Conservation (phyloP, 2,113 vertebrate species). For the Petaurus breviceps region DNA sequence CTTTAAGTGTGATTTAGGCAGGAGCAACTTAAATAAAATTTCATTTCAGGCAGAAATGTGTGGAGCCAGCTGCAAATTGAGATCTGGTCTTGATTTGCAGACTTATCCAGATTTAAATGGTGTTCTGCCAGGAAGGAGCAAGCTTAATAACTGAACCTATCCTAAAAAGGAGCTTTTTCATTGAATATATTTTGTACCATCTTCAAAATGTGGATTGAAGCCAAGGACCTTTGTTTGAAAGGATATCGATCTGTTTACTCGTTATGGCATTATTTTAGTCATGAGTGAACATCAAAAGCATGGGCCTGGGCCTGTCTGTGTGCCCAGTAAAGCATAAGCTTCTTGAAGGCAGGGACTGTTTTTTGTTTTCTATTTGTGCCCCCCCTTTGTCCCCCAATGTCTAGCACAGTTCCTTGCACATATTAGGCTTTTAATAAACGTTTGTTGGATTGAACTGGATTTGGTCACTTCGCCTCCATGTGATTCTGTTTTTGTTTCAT, state of each 20-base stretch:
- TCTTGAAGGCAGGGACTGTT: neutral
- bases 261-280: constrained; percentile 46
- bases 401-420: neutral
- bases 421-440: neutral
- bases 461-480: neutral
- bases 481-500: neutral
- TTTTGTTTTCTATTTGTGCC: neutral
- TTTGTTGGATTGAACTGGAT: neutral
- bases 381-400: neutral
- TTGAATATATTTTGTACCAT: constrained; percentile 60
- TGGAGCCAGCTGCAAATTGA: constrained; percentile 71
- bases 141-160: constrained; percentile 55
- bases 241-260: constrained; percentile 72
- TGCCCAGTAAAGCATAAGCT: neutral
- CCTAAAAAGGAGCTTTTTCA: constrained; percentile 66
- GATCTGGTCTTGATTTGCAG: constrained; percentile 73
- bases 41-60: constrained; percentile 74
- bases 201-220: constrained; percentile 52
- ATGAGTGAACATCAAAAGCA: neutral
- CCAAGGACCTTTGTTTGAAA: constrained; percentile 69
- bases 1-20: constrained; percentile 70
- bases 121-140: constrained; percentile 69
- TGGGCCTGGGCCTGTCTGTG: neutral
- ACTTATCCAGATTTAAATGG: constrained; percentile 71
- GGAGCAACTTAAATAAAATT: constrained; percentile 56